Conservation (phyloP, 2,797 vertebrate species). For the Champsocephalus esox region DNA sequence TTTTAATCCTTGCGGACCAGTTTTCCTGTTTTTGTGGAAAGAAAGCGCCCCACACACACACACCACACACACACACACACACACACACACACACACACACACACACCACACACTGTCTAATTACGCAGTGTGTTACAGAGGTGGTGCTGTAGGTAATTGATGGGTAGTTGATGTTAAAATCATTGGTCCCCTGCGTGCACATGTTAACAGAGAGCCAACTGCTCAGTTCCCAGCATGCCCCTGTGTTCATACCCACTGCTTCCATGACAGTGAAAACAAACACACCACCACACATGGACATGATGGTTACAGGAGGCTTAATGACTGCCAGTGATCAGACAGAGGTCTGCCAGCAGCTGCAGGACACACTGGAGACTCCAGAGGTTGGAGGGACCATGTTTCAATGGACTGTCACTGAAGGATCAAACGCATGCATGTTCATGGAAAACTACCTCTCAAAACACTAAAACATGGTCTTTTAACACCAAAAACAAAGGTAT, state of each 20-base stretch:
- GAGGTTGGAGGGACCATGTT: background rate
- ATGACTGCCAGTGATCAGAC: background rate
- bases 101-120: too few relatives aligned
- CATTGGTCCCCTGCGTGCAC: constrained; percentile 18
- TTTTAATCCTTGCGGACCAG: constrained; percentile 45
- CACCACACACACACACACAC: too few relatives aligned
- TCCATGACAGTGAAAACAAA: constrained; percentile 19
- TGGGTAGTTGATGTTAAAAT: constrained; percentile 30
- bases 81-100: too few relatives aligned
- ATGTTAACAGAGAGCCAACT: constrained; percentile 2
- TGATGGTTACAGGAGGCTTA: constrained; percentile 7
- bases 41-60: constrained; percentile 43
- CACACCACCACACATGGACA: constrained; percentile 1
- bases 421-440: background rate
- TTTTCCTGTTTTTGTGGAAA: constrained; percentile 92
- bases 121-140: background rate
- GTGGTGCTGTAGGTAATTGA: constrained; percentile 23
- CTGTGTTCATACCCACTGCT: background rate
- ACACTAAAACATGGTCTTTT: background rate
- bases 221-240: constrained; percentile 2
- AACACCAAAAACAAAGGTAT: background rate
- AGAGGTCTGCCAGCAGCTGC: constrained; percentile 8
- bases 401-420: background rate
- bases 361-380: background rate
- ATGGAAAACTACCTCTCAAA: background rate